Percentiles rank a stretch among this genome's conserved stretches.
phyloP scores from a whole-genome alignment of 2,797 vertebrate genomes.

The Loris lydekkerianus region DNA sequence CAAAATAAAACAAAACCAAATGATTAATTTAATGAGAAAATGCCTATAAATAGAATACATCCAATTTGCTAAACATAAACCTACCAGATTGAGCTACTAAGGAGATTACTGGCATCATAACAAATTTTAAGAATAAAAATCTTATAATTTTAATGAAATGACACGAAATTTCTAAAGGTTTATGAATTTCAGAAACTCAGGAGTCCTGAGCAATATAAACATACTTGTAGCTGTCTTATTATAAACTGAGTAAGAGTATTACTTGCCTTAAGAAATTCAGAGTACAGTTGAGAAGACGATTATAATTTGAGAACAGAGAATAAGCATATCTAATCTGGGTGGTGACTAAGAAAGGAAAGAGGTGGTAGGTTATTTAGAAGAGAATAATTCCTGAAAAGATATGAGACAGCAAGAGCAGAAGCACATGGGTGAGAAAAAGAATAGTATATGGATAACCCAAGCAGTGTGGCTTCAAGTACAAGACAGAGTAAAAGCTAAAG shows the following conservation, averaged over 20 bases:
- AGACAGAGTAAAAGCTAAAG: background rate
- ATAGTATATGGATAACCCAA: background rate
- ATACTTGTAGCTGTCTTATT: background rate
- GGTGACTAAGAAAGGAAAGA: background rate
- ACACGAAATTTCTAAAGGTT: constrained; percentile 36
- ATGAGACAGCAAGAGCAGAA: background rate
- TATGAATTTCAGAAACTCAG: background rate
- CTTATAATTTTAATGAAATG: constrained; percentile 20
- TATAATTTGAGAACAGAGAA: background rate
- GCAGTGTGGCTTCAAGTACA: background rate
- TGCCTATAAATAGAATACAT: constrained; percentile 25
- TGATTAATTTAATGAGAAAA: constrained; percentile 47
- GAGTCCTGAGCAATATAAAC: background rate
- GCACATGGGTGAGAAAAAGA: background rate
- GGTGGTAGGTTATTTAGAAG: background rate
- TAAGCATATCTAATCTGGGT: background rate
- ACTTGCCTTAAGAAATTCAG: background rate
- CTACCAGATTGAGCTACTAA: constrained; percentile 21
- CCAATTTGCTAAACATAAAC: constrained; percentile 17
- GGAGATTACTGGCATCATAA: background rate
- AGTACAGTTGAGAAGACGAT: background rate
- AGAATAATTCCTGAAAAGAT: constrained; percentile 29
- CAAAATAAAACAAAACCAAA: too few relatives aligned
- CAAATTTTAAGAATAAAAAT: constrained; percentile 10
- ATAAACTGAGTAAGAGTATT: background rate